Evolutionary conservation across 2,888 invertebrate genomes (phyloP).

Genomic region (Morpho achilles): DNA sequence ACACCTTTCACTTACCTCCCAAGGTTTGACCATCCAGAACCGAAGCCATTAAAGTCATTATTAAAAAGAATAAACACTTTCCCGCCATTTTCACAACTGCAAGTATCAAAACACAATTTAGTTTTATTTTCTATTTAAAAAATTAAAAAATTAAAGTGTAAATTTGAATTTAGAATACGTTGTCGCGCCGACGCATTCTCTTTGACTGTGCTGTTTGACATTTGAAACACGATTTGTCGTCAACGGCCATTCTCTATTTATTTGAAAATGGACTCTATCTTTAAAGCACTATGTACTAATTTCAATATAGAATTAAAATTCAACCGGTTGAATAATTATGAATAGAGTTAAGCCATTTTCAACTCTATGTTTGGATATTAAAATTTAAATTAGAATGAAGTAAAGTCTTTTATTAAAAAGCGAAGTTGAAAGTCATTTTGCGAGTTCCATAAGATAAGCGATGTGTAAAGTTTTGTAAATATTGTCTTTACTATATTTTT

Average conservation of each 20-base stretch:
- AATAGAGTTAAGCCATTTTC: conserved; percentile 1
- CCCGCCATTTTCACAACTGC: conserved; percentile 40
- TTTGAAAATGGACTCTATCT: conserved; percentile 25
- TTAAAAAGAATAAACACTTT: conserved; percentile 42
- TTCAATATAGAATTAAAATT: conserved; percentile 2
- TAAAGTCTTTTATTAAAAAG: conserved; percentile 28
- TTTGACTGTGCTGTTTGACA: conserved; percentile 42
- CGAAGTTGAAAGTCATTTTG: conserved; percentile 33
- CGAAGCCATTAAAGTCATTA: conserved; percentile 42
- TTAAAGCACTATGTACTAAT: not conserved
- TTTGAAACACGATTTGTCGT: conserved; percentile 41
- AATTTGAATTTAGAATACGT: conserved; percentile 41
- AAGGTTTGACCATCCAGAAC: conserved; percentile 61
- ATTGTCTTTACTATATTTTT: not conserved
- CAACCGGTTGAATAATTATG: conserved; percentile 35
- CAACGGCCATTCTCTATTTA: conserved; percentile 24
- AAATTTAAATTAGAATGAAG: conserved; percentile 20
- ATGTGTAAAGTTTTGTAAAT: conserved; percentile 17
- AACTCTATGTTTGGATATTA: conserved; percentile 10
- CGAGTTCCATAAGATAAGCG: conserved; percentile 25
- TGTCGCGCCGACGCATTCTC: conserved; percentile 43
- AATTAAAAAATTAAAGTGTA: conserved; percentile 20
- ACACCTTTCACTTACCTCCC: conserved; percentile 71
- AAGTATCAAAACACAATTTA: not conserved
- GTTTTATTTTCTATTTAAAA: not conserved